A percentile compares a stretch with the other conserved stretches of the same genome.
Evolutionary conservation across 2,113 vertebrate genomes (phyloP).

Genomic region (Sus scrofa): T2T-Sscrofa CM000812.6:43874001-43874500

Average conservation of each 20-base stretch:
- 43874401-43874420: background rate
- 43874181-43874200: background rate
- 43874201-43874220: background rate
- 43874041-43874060: background rate
- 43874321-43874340: background rate
- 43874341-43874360: background rate
- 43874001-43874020: background rate
- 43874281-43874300: background rate
- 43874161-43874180: background rate
- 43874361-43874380: background rate
- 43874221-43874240: background rate
- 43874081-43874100: background rate
- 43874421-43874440: background rate
- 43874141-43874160: background rate
- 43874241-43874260: background rate
- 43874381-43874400: background rate
- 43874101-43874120: background rate
- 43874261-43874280: background rate
- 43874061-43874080: slow-evolving; percentile 2
- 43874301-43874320: background rate
- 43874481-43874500: background rate
- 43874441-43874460: background rate
- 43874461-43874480: background rate
- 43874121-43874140: background rate
- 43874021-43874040: slow-evolving; percentile 3